Conservation (phyloP, 2,797 vertebrate species). For the Melopsittacus undulatus region DNA sequence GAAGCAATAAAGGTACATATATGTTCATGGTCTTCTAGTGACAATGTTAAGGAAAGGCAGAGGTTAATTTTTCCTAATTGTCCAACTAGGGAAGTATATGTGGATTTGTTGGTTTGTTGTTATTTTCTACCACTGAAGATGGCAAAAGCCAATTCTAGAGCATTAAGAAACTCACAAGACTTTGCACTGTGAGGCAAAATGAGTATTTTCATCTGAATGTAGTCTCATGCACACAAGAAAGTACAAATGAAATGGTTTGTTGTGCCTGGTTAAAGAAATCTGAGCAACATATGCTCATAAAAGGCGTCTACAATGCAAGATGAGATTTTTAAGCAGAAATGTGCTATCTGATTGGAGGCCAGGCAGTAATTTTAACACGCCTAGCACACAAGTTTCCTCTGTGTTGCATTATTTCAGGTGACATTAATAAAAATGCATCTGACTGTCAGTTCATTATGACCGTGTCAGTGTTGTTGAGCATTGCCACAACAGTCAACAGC, state of each 20-base stretch:
- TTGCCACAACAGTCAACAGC: background rate
- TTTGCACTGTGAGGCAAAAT: background rate
- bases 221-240: background rate
- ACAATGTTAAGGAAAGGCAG: conserved; percentile 63
- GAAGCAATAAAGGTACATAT: conserved; percentile 1
- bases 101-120: background rate
- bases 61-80: conserved; percentile 21
- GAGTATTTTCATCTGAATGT: background rate
- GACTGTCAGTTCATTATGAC: background rate
- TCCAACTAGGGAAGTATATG: background rate
- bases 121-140: conserved; percentile 7
- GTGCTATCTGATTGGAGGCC: background rate
- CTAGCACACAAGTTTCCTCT: background rate
- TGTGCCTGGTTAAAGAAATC: conserved; percentile 28
- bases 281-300: background rate
- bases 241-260: background rate
- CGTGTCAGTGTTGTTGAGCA: background rate
- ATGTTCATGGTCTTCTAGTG: background rate
- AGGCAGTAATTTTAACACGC: background rate
- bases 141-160: background rate
- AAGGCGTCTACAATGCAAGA: background rate
- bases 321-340: conserved; percentile 2
- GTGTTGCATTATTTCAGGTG: conserved; percentile 27
- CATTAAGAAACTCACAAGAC: conserved; percentile 5
- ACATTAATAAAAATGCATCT: background rate